Evolutionary conservation across 1,140 invertebrate genomes (phyloP).

Genomic region (Nylanderia fulva): DNA sequence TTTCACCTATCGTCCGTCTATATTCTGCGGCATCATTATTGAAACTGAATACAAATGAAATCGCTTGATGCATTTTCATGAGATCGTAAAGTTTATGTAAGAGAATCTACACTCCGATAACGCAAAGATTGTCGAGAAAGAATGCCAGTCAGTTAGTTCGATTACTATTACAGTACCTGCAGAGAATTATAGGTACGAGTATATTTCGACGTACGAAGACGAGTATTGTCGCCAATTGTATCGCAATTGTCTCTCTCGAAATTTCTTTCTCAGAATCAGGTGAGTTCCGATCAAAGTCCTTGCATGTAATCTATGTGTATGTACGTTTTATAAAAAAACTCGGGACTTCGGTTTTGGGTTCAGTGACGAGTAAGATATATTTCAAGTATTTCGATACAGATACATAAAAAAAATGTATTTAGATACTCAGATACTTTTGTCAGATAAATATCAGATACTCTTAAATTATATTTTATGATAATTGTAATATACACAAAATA

Average conservation of each 20-base stretch:
- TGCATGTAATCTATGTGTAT: neutral
- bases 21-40: slow-evolving; percentile 74
- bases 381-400: no score
- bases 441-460: no score
- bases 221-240: neutral
- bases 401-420: no score
- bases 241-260: neutral
- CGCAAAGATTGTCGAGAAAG: neutral
- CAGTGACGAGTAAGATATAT: no score
- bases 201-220: neutral
- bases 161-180: no score
- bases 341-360: no score
- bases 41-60: neutral
- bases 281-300: neutral
- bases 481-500: no score
- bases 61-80: slow-evolving; percentile 65
- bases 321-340: no score
- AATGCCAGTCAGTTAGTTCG: neutral
- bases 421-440: no score
- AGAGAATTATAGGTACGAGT: neutral
- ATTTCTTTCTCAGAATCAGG: neutral
- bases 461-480: no score
- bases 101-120: neutral
- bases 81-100: neutral
- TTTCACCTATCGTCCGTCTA: neutral